Evolutionary conservation across 2,888 invertebrate species (phyloP).

Genomic region (Sturmia bella): DNA sequence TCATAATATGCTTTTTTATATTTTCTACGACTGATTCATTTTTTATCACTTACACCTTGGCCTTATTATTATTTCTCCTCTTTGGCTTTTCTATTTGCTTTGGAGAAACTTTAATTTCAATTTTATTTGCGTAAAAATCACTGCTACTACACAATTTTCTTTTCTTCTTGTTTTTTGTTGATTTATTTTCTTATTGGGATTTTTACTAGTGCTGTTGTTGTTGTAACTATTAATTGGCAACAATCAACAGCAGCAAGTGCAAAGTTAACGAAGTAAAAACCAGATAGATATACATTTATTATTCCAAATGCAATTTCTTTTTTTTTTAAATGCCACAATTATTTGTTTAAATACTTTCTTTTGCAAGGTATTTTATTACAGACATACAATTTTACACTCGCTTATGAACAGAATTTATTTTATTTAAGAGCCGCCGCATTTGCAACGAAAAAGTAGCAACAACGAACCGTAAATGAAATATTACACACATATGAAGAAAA

Average conservation of each 20-base stretch:
- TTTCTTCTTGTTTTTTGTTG: background rate
- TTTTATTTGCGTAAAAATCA: conserved; percentile 15
- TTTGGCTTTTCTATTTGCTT: conserved; percentile 4
- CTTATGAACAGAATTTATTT: conserved; percentile 31
- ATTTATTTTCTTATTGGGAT: conserved; percentile 21
- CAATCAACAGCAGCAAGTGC: conserved; percentile 60
- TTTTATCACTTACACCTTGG: conserved; percentile 31
- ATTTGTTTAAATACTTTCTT: conserved; percentile 20
- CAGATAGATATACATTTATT: conserved; percentile 1
- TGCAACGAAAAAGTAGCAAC: conserved; percentile 62
- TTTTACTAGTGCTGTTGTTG: conserved; percentile 17
- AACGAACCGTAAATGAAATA: conserved; percentile 64
- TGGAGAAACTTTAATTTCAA: conserved; percentile 12
- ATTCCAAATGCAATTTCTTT: background rate
- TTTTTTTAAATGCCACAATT: conserved; percentile 5
- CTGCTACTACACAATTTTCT: background rate
- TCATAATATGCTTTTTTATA: conserved; percentile 17
- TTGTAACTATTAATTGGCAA: conserved; percentile 53
- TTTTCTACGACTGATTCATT: background rate
- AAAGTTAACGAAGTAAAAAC: conserved; percentile 30
- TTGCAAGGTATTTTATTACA: conserved; percentile 14
- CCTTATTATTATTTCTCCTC: conserved; percentile 18
- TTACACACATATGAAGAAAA: conserved; percentile 40
- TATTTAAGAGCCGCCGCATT: conserved; percentile 40
- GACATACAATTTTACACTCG: conserved; percentile 26